phyloP scores from a whole-genome alignment of 1,140 invertebrate genomes.

The Acromyrmex charruanus region DNA sequence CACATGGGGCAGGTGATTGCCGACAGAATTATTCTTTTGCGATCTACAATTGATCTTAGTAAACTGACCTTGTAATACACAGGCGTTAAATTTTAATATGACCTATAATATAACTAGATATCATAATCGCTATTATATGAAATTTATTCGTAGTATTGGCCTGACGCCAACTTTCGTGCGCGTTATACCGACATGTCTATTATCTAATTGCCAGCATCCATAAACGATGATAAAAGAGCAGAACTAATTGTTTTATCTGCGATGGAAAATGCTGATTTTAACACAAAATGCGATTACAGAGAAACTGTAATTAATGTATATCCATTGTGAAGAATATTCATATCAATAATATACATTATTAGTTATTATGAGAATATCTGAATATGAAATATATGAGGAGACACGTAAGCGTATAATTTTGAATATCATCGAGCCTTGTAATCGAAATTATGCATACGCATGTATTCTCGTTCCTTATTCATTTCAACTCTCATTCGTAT shows the following conservation, averaged over 20 bases:
- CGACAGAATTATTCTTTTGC: constrained; percentile 46
- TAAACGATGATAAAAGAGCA: background rate
- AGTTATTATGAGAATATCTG: background rate
- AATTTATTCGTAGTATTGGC: constrained; percentile 9
- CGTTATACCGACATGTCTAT: background rate
- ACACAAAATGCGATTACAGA: background rate
- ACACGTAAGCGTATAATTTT: constrained; percentile 11
- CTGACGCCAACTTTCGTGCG: background rate
- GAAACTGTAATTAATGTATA: constrained; percentile 26
- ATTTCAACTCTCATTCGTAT: background rate
- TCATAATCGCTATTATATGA: background rate
- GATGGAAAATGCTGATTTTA: constrained; percentile 12
- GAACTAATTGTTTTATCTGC: constrained; percentile 22
- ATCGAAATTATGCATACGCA: constrained; percentile 14
- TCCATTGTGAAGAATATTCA: background rate
- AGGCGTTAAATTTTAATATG: constrained; percentile 44
- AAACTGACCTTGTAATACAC: constrained; percentile 53
- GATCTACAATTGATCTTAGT: constrained; percentile 71
- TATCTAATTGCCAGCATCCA: constrained; percentile 16
- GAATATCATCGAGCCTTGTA: background rate
- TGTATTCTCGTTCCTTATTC: background rate
- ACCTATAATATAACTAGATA: constrained; percentile 8
- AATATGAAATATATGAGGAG: background rate
- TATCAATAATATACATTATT: background rate
- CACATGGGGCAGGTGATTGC: constrained; percentile 71